Evolutionary conservation across 2,888 invertebrate species (phyloP).

Genomic region (Mycalesis mineus): DNA sequence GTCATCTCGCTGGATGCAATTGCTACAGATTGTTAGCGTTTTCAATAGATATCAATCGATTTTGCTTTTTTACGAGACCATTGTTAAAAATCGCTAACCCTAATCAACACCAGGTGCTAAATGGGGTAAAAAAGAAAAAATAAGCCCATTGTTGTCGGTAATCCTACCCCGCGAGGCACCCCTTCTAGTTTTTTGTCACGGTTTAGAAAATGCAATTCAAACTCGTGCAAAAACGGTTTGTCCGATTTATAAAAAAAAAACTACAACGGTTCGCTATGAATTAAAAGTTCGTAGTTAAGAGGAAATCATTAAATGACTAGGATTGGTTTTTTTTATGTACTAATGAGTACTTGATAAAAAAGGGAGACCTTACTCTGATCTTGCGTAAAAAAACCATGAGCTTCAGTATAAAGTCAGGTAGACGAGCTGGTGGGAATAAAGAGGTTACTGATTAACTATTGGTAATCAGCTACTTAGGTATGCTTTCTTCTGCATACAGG

Average conservation of each 20-base stretch:
- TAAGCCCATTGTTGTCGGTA: conserved; percentile 12
- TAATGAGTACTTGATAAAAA: too few species aligned
- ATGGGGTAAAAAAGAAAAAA: conserved; percentile 18
- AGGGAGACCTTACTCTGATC: too few species aligned
- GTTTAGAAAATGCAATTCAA: conserved; percentile 11
- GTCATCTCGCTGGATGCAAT: neutral
- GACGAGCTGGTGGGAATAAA: too few species aligned
- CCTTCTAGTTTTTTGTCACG: conserved; percentile 25
- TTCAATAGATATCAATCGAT: neutral
- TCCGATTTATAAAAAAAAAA: neutral
- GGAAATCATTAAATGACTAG: too few species aligned
- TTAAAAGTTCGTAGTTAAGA: too few species aligned
- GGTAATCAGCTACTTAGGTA: too few species aligned
- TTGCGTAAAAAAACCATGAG: too few species aligned
- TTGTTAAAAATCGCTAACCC: conserved; percentile 8
- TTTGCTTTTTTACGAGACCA: neutral
- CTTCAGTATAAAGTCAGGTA: too few species aligned
- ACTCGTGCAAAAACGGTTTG: conserved; percentile 8
- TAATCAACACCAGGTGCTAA: conserved; percentile 25
- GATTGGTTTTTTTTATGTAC: too few species aligned
- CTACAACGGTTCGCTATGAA: neutral
- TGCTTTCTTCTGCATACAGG: too few species aligned
- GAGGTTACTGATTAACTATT: too few species aligned
- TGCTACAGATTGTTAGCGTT: neutral
- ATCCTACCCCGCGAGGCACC: conserved; percentile 26